These are phyloP conservation scores for Halocynthia aurantium DNA, from an alignment of 23 tunicate species.

Conservation along the genomic window DNA sequence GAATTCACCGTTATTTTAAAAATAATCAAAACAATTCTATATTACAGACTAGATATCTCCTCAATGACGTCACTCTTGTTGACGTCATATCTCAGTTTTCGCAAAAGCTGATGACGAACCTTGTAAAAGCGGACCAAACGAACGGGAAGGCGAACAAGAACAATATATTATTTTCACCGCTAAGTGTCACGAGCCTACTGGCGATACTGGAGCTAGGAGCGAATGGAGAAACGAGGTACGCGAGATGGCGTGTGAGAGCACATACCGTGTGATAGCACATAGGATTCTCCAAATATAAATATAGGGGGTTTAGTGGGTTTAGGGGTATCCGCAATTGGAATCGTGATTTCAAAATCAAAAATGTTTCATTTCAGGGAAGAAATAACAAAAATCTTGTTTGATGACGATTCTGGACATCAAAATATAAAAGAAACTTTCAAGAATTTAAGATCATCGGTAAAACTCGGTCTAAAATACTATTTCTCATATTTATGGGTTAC, in stretches of 20 bases:
- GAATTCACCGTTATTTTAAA: no score
- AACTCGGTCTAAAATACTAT: not conserved
- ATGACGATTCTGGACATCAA: not conserved
- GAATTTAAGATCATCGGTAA: not conserved
- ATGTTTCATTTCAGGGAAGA: not conserved
- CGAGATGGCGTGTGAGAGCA: not conserved
- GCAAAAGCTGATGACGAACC: slow-evolving; percentile 1
- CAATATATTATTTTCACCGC: slow-evolving; percentile 21
- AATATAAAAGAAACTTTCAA: not conserved
- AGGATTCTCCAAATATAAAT: no score
- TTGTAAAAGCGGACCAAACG: not conserved
- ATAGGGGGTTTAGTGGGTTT: no score
- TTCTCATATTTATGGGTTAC: not conserved
- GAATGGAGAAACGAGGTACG: slow-evolving; percentile 30
- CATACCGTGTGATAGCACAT: no score
- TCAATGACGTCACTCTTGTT: not conserved
- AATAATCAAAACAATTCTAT: no score
- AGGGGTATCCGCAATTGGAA: not conserved
- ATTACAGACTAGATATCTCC: not conserved
- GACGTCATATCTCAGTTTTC: slow-evolving; percentile 4
- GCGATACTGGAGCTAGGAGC: slow-evolving; percentile 23
- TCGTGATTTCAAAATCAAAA: not conserved
- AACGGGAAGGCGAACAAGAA: not conserved
- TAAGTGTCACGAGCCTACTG: slow-evolving; percentile 19
- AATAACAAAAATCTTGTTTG: not conserved